These are phyloP conservation scores for Pocillopora grandis DNA, from an alignment of 92 coral and sea anemone species.

Conservation along the genomic window DNA sequence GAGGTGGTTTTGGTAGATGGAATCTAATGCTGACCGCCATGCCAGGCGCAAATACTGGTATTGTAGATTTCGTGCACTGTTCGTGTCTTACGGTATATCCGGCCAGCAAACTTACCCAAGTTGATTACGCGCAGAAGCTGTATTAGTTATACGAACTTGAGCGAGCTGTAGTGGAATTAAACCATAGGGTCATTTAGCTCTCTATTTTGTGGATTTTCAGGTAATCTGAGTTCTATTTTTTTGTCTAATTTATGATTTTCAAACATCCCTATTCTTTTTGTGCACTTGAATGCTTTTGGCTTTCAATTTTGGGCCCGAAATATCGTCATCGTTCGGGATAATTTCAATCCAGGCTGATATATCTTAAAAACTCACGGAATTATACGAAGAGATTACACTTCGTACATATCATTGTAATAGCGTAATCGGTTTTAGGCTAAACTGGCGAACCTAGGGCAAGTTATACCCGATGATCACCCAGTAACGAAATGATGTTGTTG, in stretches of 20 bases:
- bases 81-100: not conserved
- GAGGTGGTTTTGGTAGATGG: too few relatives aligned
- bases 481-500: too few relatives aligned
- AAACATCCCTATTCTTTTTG: not conserved
- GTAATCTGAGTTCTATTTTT: not conserved
- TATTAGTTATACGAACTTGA: not conserved
- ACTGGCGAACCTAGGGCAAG: too few relatives aligned
- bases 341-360: not conserved
- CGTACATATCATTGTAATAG: too few relatives aligned
- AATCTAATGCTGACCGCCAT: too few relatives aligned
- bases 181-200: not conserved
- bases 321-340: not conserved
- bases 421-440: too few relatives aligned
- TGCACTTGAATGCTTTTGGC: not conserved
- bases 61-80: not conserved
- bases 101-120: conserved; percentile 46
- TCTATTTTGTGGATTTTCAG: conserved; percentile 8
- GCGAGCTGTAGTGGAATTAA: not conserved
- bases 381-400: too few relatives aligned
- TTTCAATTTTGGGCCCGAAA: not conserved
- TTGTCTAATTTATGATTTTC: not conserved
- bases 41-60: not conserved
- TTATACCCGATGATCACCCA: too few relatives aligned
- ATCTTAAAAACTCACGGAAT: too few relatives aligned
- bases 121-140: not conserved